phyloP scores from a whole-genome alignment of 2,888 invertebrate species.

The Limnephilus marmoratus region DNA sequence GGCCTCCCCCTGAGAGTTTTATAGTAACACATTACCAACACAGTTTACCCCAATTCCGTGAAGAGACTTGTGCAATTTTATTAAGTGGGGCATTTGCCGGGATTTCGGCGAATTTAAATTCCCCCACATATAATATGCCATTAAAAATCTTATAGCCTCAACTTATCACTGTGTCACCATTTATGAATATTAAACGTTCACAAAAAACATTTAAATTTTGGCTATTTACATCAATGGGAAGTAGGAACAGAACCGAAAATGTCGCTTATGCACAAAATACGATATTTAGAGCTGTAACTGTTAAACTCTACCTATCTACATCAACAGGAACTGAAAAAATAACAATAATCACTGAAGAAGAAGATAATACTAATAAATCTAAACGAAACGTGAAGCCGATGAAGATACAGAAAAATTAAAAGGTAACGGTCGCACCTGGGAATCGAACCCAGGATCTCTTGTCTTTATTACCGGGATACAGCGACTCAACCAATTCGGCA shows the following conservation, averaged over 20 bases:
- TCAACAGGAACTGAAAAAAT: no score
- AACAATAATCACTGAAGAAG: no score
- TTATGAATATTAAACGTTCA: background rate
- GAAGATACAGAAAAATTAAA: no score
- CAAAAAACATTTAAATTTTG: background rate
- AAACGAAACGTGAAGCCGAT: no score
- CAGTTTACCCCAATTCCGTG: slow-evolving; percentile 2
- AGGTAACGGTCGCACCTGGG: no score
- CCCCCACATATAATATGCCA: background rate
- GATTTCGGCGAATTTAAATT: background rate
- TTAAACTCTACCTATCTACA: no score
- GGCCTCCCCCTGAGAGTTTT: background rate
- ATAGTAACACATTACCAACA: background rate
- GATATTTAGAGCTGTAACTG: background rate
- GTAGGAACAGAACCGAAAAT: background rate
- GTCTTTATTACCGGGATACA: no score
- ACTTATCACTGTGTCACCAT: background rate
- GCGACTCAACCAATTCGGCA: no score
- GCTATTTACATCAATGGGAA: background rate
- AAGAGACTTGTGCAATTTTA: slow-evolving; percentile 2
- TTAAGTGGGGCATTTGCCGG: background rate
- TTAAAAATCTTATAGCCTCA: background rate
- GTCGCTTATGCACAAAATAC: background rate
- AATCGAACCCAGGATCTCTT: no score
- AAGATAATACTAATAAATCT: no score